A percentile compares a stretch with the other conserved stretches of the same genome.
Conservation (phyloP, 2,113 vertebrate species). For the Crotophaga sulcirostris region DNA sequence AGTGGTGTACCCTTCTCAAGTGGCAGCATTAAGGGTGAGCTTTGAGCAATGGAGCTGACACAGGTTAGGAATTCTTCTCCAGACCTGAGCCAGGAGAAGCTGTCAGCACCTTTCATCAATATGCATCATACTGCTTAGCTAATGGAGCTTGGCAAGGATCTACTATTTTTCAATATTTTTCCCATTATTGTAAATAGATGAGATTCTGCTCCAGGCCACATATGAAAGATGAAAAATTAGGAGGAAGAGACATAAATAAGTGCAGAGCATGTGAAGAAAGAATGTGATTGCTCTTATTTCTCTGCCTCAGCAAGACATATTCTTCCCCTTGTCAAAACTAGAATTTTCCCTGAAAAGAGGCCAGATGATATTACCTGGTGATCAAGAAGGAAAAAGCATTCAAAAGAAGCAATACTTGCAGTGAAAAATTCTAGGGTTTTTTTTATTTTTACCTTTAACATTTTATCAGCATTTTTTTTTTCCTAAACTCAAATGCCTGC, state of each 20-base stretch:
- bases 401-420: neutral
- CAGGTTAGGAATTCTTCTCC: neutral
- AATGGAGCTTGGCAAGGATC: slow-evolving; percentile 31
- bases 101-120: slow-evolving; percentile 43
- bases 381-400: neutral
- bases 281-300: neutral
- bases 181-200: slow-evolving; percentile 59
- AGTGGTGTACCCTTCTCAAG: neutral
- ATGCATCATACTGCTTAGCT: slow-evolving; percentile 13
- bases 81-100: neutral
- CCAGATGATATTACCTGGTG: neutral
- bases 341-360: neutral
- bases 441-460: neutral
- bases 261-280: neutral
- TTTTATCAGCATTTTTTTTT: neutral
- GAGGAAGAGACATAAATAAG: slow-evolving; percentile 24
- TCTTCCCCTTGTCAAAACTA: neutral
- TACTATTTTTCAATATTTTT: slow-evolving; percentile 58
- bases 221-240: slow-evolving; percentile 57
- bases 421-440: neutral
- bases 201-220: slow-evolving; percentile 47
- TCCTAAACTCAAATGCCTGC: neutral
- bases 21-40: neutral
- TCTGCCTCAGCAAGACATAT: neutral
- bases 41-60: neutral